Base-by-base conservation (phyloP, 2,797 vertebrate genomes). In the Macropus fuliginosus region DNA sequence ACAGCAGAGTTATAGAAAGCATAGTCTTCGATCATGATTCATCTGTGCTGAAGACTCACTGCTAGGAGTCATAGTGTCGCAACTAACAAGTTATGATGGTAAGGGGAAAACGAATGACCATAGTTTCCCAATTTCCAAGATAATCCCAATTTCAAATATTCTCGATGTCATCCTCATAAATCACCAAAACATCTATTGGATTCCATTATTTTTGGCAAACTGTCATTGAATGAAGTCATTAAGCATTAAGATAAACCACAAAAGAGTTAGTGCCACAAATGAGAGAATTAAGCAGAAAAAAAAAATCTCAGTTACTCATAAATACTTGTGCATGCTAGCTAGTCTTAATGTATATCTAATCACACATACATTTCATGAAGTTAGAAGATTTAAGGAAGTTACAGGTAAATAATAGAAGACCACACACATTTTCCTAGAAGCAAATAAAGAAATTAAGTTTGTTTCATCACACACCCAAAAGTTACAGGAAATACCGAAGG, bases 31-130 rank as follows among this genome's bases (percentile, higher is more conserved):
- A 29, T 93, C 96, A 94, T n/a, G n/a, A 93, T 90, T 55, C 92
- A 57, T 94, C 13, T 92, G 87, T 96, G 57, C 40, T 74, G 34
- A 92, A 90, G 74, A 95, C 52, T 74, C 95, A 91, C n/a, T 94
- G 81, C 92, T 92, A 91, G 94, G 57, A 91, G 89, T 40, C 12
- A 54, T 55, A 29, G 66, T 55, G 91, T 56, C 74, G 92, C 54
- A 95, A 97, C 40, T 62, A 89, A n/a, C 50, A 95, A 95, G 10
- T 89, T 91, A 74, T 9, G 66, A 40, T 40, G n/a, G n/a, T 6
- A 40, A n/a, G 6, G 59, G 4, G n/a, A 54, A 97, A 9, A 74
- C 66, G 40, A 94, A 29, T 91, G 74, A 66, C 27, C 95, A 87
- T 59, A 90, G n/a, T 31, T 92, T 59, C 55, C 40, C 46, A 90